Conservation (phyloP, 2,888 invertebrate species). For the Netelia inedita region DNA sequence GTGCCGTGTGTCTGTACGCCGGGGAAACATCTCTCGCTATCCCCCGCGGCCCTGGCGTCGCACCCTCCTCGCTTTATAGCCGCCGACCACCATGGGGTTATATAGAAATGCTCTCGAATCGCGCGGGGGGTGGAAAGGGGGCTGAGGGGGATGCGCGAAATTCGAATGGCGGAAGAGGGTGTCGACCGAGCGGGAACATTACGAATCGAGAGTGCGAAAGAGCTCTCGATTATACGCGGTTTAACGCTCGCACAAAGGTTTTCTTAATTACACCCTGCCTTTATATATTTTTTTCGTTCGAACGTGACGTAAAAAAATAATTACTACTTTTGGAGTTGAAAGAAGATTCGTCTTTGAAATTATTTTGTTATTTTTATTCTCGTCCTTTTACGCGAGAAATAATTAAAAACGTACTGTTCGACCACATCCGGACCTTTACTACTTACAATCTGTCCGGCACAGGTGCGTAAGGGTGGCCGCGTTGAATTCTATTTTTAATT, state of each 20-base stretch:
- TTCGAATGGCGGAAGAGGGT: slow-evolving; percentile 72
- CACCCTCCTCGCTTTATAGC: slow-evolving; percentile 56
- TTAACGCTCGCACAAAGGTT: slow-evolving; percentile 7
- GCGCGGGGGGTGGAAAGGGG: background rate
- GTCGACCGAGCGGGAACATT: slow-evolving; percentile 41
- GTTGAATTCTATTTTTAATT: background rate
- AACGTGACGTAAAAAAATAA: background rate
- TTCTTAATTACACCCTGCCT: background rate
- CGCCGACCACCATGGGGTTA: slow-evolving; percentile 71
- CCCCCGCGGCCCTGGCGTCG: slow-evolving; percentile 51
- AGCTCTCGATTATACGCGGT: slow-evolving; percentile 43
- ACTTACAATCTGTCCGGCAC: background rate
- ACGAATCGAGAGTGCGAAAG: slow-evolving; percentile 36
- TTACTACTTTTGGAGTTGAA: background rate
- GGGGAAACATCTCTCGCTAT: slow-evolving; percentile 66
- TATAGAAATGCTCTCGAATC: slow-evolving; percentile 41
- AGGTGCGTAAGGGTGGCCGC: background rate
- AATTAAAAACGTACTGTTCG: background rate
- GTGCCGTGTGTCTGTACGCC: slow-evolving; percentile 46
- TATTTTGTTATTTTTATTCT: too few relatives aligned
- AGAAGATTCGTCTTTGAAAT: too few relatives aligned
- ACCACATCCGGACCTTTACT: background rate
- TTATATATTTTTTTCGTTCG: background rate
- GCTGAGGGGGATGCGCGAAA: slow-evolving; percentile 70
- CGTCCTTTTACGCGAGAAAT: background rate